These are phyloP conservation scores for Cossypha polioptera DNA, from an alignment of 2,797 vertebrate genomes.

Conservation along the genomic window DNA sequence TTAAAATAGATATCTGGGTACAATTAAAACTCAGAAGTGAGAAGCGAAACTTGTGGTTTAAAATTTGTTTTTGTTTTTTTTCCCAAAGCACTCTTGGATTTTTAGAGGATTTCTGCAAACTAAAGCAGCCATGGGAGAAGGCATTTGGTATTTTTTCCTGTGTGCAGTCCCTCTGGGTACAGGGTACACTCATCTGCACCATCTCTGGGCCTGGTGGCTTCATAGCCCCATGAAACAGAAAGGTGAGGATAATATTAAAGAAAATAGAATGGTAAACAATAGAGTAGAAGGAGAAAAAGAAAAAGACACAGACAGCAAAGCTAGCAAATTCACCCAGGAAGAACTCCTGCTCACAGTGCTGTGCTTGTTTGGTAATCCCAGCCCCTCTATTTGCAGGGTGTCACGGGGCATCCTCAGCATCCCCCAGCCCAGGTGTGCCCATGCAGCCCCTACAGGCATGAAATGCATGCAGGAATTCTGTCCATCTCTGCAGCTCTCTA, in stretches of 20 bases:
- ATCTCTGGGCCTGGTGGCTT: neutral
- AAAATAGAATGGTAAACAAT: neutral
- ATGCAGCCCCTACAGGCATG: neutral
- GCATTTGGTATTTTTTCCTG: neutral
- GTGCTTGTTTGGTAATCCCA: neutral
- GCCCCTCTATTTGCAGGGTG: neutral
- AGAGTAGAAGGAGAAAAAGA: neutral
- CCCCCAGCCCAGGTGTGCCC: neutral
- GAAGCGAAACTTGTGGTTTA: neutral
- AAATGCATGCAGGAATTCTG: neutral
- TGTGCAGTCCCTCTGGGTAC: neutral
- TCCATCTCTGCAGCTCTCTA: neutral
- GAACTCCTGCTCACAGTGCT: neutral
- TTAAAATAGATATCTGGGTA: neutral
- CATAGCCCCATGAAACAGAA: neutral
- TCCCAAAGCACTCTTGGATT: neutral
- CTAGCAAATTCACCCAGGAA: neutral
- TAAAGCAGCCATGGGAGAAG: neutral
- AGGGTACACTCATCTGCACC: accelerated
- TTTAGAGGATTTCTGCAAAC: neutral
- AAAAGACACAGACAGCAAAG: neutral
- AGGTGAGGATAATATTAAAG: neutral
- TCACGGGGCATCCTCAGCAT: neutral
- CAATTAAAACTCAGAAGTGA: neutral
- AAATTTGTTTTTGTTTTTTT: neutral